Base-by-base conservation (phyloP, 2,888 invertebrate genomes). In the Platycnemis pennipes region DNA sequence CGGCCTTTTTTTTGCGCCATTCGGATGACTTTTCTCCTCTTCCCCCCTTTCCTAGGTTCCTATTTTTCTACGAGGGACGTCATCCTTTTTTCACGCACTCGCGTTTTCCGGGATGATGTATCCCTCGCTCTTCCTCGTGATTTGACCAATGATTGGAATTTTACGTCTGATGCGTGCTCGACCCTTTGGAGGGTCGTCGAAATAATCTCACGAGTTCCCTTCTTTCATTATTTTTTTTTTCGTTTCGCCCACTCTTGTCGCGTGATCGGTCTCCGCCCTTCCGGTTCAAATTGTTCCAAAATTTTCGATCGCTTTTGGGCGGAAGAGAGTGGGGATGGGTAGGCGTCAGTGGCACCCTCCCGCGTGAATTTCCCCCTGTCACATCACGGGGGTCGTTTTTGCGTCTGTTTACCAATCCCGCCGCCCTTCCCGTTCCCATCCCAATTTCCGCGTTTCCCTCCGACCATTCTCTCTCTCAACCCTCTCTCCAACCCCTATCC, bases 321-420 rank as follows among this genome's bases (percentile, higher is more conserved):
- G 77, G 37, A 77, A n/a, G 37, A 37, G 26, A 37, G 19, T 63
- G 77, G 37, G 77, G 3, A 11, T 26, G 77, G 31, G 37, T 37
- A 13, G 77, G 37, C 37, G 11, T 31, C 77, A 7, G 13, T 31
- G 49, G 3, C 49, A 31, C 77, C 4, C 37, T 77, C 77, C 77
- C 77, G 31, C 37, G 77, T 77, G 77, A 77, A 77, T 77, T 77
- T 37, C 77, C 63, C 37, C 26, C 37, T 13, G 37, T 77, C 37
- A 37, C 37, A 37, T 22, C 63, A 63, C 63, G 63, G 22, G 13
- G 11, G 37, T 77, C 77, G 31, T 77, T 77, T 77, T 16, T 31
- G 77, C 77, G 31, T 77, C 77, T 37, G 77, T 77, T 77, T 77
- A 77, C 77, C 77, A 77, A 77, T 77, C 77, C 77, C 37, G 77